These are phyloP conservation scores for Syrista parreyssii DNA, from an alignment of 2,888 invertebrate species.

Conservation along the genomic window DNA sequence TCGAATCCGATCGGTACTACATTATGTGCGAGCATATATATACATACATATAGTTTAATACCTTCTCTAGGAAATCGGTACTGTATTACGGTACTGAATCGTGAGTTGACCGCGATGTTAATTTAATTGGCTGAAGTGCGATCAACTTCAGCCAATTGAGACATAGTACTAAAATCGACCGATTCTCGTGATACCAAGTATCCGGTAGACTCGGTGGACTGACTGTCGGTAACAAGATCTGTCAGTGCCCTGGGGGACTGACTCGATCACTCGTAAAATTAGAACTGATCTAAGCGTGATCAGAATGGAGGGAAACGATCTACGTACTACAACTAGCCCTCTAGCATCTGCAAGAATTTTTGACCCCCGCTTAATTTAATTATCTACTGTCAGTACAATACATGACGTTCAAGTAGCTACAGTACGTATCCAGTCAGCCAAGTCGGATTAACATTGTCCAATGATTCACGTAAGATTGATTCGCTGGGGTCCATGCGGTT, in stretches of 20 bases:
- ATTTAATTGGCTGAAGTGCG: constrained; percentile 33
- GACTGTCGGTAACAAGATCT: constrained; percentile 5
- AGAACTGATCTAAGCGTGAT: constrained; percentile 46
- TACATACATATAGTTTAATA: background rate
- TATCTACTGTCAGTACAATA: background rate
- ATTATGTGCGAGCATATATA: background rate
- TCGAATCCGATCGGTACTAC: background rate
- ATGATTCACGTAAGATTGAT: background rate
- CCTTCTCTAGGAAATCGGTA: background rate
- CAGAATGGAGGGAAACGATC: background rate
- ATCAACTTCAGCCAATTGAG: constrained; percentile 32
- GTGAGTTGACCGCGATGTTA: constrained; percentile 27
- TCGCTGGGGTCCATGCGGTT: background rate
- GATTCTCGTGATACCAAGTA: constrained; percentile 6
- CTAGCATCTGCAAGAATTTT: constrained; percentile 14
- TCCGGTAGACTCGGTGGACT: background rate
- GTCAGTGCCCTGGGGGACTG: constrained; percentile 13
- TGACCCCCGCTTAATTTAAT: background rate
- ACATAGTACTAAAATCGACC: constrained; percentile 29
- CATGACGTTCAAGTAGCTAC: background rate
- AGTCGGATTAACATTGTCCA: background rate
- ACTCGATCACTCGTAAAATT: constrained; percentile 46
- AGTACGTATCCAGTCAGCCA: background rate
- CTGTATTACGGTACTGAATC: background rate
- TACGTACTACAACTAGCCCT: background rate